Evolutionary conservation across 2,113 vertebrate species (phyloP).

Genomic region (Thalassarche chlororhynchos): DNA sequence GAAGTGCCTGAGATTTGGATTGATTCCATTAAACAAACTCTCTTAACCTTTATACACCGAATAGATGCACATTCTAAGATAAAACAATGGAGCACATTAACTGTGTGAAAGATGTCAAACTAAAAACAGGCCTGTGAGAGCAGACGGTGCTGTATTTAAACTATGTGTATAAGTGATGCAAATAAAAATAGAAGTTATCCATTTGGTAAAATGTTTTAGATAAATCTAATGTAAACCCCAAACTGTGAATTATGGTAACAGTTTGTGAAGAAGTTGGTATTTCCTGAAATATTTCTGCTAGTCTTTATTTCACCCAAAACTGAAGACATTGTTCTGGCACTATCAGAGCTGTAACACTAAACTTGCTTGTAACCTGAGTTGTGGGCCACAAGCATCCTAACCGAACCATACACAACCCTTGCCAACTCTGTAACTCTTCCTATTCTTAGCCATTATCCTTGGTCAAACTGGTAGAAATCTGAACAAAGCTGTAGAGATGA

Average conservation of each 20-base stretch:
- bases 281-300: not conserved
- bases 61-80: not conserved
- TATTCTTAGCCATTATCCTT: not conserved
- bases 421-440: not conserved
- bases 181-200: not conserved
- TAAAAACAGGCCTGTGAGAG: not conserved
- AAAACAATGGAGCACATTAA: not conserved
- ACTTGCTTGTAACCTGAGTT: not conserved
- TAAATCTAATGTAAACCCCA: not conserved
- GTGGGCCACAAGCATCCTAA: not conserved
- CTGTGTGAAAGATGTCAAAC: not conserved
- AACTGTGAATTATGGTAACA: not conserved
- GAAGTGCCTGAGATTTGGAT: not conserved
- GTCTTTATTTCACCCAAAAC: not conserved
- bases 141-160: not conserved
- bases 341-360: not conserved
- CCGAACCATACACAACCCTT: not conserved
- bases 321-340: not conserved
- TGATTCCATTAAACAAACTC: not conserved
- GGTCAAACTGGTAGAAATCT: not conserved
- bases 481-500: not conserved
- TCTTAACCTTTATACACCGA: not conserved
- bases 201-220: not conserved
- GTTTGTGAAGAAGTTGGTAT: not conserved
- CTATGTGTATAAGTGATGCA: not conserved